These are phyloP conservation scores for Coenobita brevimanus DNA, from an alignment of 1,140 invertebrate species.

Conservation along the genomic window DNA sequence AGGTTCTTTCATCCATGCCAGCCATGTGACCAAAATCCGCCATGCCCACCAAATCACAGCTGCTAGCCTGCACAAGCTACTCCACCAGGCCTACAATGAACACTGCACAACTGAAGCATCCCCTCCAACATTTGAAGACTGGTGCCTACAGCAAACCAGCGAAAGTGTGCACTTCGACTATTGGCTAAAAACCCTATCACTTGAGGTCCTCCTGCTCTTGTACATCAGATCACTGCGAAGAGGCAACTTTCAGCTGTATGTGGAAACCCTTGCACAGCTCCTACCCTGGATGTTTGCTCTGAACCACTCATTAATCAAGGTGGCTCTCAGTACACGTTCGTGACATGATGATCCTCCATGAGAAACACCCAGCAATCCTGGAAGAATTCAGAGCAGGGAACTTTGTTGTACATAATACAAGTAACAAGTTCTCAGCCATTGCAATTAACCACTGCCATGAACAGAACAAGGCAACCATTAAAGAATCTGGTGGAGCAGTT, in stretches of 20 bases:
- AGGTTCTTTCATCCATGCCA: conserved; percentile 17
- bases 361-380: too few species aligned
- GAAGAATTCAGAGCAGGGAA: too few species aligned
- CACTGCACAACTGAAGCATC: neutral
- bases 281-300: conserved; percentile 14
- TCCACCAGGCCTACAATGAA: conserved; percentile 11
- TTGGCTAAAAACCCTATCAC: conserved; percentile 33
- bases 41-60: neutral
- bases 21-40: neutral
- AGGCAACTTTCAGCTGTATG: conserved; percentile 19
- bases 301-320: neutral
- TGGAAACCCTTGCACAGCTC: conserved; percentile 4
- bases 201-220: conserved; percentile 1
- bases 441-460: too few species aligned
- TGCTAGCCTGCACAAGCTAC: neutral
- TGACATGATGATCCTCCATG: too few species aligned
- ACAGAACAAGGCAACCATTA: too few species aligned
- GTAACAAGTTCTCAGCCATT: too few species aligned
- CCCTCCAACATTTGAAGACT: conserved; percentile 4
- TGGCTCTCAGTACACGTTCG: neutral
- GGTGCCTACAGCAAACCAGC: neutral
- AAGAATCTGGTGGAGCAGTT: too few species aligned
- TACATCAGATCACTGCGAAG: neutral
- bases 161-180: conserved; percentile 6
- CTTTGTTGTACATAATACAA: too few species aligned